A percentile compares a stretch with the other conserved stretches of the same genome.
These are phyloP conservation scores for Tetragonula carbonaria DNA, from an alignment of 2,888 invertebrate genomes.

Conservation along the genomic window DNA sequence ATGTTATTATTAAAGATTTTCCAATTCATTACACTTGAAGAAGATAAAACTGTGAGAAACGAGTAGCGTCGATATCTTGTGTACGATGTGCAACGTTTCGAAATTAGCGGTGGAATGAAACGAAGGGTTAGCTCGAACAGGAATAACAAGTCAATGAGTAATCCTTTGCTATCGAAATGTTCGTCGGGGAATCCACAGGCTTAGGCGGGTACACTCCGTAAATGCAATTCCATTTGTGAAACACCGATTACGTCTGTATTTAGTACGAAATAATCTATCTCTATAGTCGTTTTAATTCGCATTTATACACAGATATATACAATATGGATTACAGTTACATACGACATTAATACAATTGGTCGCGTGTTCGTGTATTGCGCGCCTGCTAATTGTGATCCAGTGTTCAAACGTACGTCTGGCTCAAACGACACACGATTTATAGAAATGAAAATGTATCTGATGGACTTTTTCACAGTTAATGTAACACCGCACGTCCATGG, in stretches of 20 bases:
- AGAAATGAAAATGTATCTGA: not conserved
- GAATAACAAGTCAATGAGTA: slow-evolving; percentile 30
- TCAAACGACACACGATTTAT: slow-evolving; percentile 9
- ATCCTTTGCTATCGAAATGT: slow-evolving; percentile 23
- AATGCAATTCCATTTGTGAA: slow-evolving; percentile 43
- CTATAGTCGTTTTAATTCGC: slow-evolving; percentile 41
- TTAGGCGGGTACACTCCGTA: slow-evolving; percentile 31
- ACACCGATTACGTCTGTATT: slow-evolving; percentile 43
- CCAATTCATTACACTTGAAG: too few relatives aligned
- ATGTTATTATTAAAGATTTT: too few relatives aligned
- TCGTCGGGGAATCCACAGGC: slow-evolving; percentile 6
- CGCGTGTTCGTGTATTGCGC: slow-evolving; percentile 22
- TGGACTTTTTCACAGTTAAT: too few relatives aligned
- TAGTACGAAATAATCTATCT: slow-evolving; percentile 47
- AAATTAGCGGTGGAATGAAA: slow-evolving; percentile 10
- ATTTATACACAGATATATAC: slow-evolving; percentile 51
- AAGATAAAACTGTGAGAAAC: not conserved
- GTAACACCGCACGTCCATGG: not conserved
- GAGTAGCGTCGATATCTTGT: not conserved
- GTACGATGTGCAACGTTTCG: not conserved
- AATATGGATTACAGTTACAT: slow-evolving; percentile 30
- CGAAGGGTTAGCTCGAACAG: not conserved
- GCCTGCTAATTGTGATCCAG: slow-evolving; percentile 16
- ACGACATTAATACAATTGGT: slow-evolving; percentile 37
- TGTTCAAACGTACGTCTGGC: slow-evolving; percentile 3